Evolutionary conservation across 1,140 invertebrate genomes (phyloP).

Genomic region (Archegozetes longisetosus): DNA sequence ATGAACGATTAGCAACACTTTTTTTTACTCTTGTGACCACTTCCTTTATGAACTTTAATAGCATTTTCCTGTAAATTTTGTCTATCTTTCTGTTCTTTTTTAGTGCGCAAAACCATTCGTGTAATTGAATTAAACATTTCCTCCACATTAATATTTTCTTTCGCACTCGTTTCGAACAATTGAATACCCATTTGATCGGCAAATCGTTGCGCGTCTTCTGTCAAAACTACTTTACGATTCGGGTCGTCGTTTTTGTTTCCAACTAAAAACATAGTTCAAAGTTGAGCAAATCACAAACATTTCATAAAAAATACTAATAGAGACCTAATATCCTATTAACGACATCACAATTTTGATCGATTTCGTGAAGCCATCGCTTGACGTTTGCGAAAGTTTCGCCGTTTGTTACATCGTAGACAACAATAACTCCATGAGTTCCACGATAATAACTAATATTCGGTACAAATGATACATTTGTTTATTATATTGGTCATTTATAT

Average conservation of each 20-base stretch:
- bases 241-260: slow-evolving; percentile 99
- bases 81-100: slow-evolving; percentile 24
- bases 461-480: slow-evolving; percentile 8
- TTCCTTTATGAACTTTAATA: slow-evolving; percentile 7
- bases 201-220: slow-evolving; percentile 90
- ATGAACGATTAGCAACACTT: slow-evolving; percentile 11
- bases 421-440: slow-evolving; percentile 96
- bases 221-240: slow-evolving; percentile 86
- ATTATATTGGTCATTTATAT: slow-evolving; percentile 14
- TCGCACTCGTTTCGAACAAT: slow-evolving; percentile 95
- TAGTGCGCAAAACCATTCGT: slow-evolving; percentile 46
- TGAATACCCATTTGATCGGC: slow-evolving; percentile 92
- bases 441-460: slow-evolving; percentile 66
- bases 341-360: slow-evolving; percentile 98
- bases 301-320: slow-evolving; percentile 20
- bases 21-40: neutral
- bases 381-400: slow-evolving; percentile 98
- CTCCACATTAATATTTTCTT: slow-evolving; percentile 97
- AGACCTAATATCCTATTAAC: slow-evolving; percentile 94
- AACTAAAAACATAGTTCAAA: slow-evolving; percentile 35
- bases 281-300: neutral
- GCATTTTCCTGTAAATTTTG: slow-evolving; percentile 7
- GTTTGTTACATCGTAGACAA: slow-evolving; percentile 97
- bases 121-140: slow-evolving; percentile 68
- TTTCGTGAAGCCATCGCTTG: slow-evolving; percentile 78